phyloP scores from a whole-genome alignment of 2,888 invertebrate genomes.

The Tenthredo distinguenda region DNA sequence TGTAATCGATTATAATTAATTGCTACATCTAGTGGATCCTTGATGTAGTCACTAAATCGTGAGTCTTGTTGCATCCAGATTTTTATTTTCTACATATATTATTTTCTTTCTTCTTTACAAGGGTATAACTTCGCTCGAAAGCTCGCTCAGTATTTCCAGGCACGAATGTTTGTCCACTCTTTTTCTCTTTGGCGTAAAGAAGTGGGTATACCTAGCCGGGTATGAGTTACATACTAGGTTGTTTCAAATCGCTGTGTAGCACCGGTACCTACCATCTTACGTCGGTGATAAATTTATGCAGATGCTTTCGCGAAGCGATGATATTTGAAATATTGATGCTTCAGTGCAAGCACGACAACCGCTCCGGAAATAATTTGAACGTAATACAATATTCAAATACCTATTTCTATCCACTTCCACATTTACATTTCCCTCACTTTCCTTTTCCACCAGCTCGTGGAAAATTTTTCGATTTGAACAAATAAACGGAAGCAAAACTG shows the following conservation, averaged over 20 bases:
- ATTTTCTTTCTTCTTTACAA: background rate
- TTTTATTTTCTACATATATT: background rate
- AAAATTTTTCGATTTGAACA: no score
- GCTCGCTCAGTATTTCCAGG: background rate
- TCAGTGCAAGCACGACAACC: background rate
- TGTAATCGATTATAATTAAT: background rate
- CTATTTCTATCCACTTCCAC: background rate
- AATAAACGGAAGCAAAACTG: no score
- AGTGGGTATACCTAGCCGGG: background rate
- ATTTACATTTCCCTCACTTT: background rate
- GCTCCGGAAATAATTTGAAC: conserved; percentile 27
- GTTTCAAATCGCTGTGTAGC: background rate
- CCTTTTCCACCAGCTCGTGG: background rate
- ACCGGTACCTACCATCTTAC: background rate
- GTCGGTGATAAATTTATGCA: background rate
- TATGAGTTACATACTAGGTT: background rate
- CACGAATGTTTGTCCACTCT: background rate
- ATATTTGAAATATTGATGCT: conserved; percentile 38
- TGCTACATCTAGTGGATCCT: background rate
- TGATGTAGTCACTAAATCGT: no score
- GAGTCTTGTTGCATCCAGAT: no score
- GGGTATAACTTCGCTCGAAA: background rate
- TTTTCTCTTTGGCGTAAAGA: background rate
- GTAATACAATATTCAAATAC: conserved; percentile 31
- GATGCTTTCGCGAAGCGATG: background rate